Conservation (phyloP, 2,888 invertebrate genomes). For the Monochamus alternatus region DNA sequence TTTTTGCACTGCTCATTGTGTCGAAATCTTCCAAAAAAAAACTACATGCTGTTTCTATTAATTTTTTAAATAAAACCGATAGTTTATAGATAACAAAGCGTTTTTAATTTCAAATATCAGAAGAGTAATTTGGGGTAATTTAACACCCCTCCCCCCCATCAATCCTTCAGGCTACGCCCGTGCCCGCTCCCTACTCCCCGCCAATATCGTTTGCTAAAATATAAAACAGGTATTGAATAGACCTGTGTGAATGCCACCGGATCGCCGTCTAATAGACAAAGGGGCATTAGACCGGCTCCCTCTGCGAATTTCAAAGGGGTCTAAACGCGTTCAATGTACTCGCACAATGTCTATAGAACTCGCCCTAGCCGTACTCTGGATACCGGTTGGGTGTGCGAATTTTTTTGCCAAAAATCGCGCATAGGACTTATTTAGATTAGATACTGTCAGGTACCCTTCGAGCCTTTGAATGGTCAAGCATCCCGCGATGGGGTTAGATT, state of each 20-base stretch:
- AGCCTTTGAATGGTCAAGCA: slow-evolving; percentile 18
- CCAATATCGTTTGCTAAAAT: slow-evolving; percentile 58
- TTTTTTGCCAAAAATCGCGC: slow-evolving; percentile 54
- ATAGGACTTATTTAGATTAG: slow-evolving; percentile 28
- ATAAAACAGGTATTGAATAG: slow-evolving; percentile 60
- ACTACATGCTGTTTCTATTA: too few species aligned
- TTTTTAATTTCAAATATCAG: too few species aligned
- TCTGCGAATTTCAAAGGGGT: slow-evolving; percentile 60
- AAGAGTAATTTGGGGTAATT: too few species aligned
- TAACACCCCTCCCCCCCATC: too few species aligned
- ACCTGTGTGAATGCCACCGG: slow-evolving; percentile 51
- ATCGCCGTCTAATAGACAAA: slow-evolving; percentile 60
- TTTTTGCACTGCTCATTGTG: too few species aligned
- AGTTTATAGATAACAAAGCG: too few species aligned
- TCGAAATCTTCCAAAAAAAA: too few species aligned
- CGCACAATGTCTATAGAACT: slow-evolving; percentile 54
- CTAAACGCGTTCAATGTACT: slow-evolving; percentile 51
- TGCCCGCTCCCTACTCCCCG: slow-evolving; percentile 28
- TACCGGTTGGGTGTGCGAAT: slow-evolving; percentile 56
- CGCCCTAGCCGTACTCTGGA: slow-evolving; percentile 51
- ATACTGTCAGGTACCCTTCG: slow-evolving; percentile 26
- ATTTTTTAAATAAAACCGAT: too few species aligned
- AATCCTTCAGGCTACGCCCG: too few species aligned
- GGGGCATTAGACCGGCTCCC: slow-evolving; percentile 59
- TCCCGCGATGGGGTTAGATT: slow-evolving; percentile 9